A percentile compares a stretch with the other conserved stretches of the same genome.
These are phyloP conservation scores for Xyrauchen texanus DNA, from an alignment of 2,113 vertebrate genomes.

Conservation along the genomic window DNA sequence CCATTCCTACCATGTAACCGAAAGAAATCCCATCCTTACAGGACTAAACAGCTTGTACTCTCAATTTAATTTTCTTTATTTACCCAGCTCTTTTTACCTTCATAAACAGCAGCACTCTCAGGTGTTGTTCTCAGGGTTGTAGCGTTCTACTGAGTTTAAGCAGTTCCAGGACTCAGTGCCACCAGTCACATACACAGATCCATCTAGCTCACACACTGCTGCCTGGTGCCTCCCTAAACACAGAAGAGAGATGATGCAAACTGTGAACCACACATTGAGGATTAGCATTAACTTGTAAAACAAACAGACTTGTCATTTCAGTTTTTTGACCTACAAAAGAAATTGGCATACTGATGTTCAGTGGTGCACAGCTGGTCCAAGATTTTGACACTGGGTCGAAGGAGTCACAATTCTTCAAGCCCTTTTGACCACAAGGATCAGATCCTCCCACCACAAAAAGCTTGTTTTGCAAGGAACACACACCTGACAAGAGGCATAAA, in stretches of 20 bases:
- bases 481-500: slow-evolving; percentile 72
- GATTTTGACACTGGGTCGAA: slow-evolving; percentile 91
- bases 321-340: not conserved
- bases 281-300: too few relatives aligned
- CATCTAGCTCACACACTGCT: slow-evolving; percentile 88
- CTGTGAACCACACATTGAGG: too few relatives aligned
- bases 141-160: slow-evolving; percentile 91
- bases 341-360: slow-evolving; percentile 86
- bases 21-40: not conserved
- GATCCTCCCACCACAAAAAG: slow-evolving; percentile 94
- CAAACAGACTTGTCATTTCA: not conserved
- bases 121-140: slow-evolving; percentile 92
- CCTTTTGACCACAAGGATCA: slow-evolving; percentile 95
- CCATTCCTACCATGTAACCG: not conserved
- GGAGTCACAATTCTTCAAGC: slow-evolving; percentile 94
- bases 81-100: slow-evolving; percentile 70
- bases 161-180: slow-evolving; percentile 98
- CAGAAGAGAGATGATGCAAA: not conserved
- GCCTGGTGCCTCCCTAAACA: slow-evolving; percentile 91
- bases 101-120: slow-evolving; percentile 86
- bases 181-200: slow-evolving; percentile 89
- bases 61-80: too few relatives aligned
- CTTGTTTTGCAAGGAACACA: slow-evolving; percentile 89
- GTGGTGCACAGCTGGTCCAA: slow-evolving; percentile 90
- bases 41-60: not conserved